Percentiles rank a stretch among this genome's conserved stretches.
These are phyloP conservation scores for Salvelinus sp. DNA, from an alignment of 2,113 vertebrate species.

Conservation along the genomic window DNA sequence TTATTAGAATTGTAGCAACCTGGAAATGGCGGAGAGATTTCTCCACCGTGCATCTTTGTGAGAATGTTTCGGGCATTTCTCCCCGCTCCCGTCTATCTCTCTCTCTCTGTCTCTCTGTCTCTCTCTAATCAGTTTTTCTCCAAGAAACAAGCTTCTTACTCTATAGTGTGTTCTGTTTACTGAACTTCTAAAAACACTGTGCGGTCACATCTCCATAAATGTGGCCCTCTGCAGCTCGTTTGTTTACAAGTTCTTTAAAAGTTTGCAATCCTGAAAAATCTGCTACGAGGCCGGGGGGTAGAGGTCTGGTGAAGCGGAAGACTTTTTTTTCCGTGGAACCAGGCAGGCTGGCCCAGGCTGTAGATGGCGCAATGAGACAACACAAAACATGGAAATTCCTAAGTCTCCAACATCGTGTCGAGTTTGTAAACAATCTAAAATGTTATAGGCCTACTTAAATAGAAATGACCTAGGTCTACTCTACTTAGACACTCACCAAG, in stretches of 20 bases:
- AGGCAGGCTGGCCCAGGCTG: not conserved
- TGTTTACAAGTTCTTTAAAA: conserved; percentile 56
- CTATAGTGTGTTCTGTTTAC: conserved; percentile 49
- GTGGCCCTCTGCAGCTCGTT: conserved; percentile 34
- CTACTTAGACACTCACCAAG: too few relatives aligned
- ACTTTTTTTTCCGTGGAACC: conserved; percentile 4
- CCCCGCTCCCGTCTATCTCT: too few relatives aligned
- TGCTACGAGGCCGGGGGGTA: conserved; percentile 31
- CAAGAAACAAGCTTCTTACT: conserved; percentile 34
- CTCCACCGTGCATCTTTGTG: not conserved
- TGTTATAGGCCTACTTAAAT: too few relatives aligned
- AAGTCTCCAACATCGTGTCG: too few relatives aligned
- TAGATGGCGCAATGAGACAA: conserved; percentile 12
- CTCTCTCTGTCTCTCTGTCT: too few relatives aligned
- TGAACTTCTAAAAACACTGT: conserved; percentile 57
- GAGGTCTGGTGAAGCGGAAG: conserved; percentile 13
- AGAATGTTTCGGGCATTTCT: not conserved
- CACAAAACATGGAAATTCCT: not conserved
- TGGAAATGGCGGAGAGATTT: too few relatives aligned
- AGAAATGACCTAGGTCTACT: too few relatives aligned
- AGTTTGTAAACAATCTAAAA: too few relatives aligned
- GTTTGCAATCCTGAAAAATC: conserved; percentile 34
- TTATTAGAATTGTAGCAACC: too few relatives aligned
- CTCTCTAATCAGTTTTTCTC: conserved; percentile 38
- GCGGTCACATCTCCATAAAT: conserved; percentile 47